Conservation (phyloP, 1,140 invertebrate genomes). For the Apis dorsata region DNA sequence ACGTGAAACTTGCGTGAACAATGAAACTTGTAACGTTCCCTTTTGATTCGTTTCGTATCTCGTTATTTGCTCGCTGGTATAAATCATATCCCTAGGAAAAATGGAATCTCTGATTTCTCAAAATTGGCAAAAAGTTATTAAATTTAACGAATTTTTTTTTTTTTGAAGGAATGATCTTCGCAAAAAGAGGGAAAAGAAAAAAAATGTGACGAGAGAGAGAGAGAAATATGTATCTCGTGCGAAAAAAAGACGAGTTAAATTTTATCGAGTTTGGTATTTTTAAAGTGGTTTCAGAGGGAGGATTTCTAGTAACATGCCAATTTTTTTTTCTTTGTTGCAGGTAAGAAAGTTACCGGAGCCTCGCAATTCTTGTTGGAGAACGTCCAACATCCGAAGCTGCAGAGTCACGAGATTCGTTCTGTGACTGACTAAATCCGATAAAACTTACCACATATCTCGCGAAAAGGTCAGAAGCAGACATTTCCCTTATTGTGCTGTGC, state of each 20-base stretch:
- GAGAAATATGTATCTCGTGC: no score
- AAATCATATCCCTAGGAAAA: not conserved
- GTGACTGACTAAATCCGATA: conserved; percentile 18
- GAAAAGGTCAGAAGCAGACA: conserved; percentile 17
- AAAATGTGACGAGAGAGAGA: no score
- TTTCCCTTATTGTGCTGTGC: conserved; percentile 7
- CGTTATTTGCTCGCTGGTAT: not conserved
- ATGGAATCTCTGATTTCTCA: not conserved
- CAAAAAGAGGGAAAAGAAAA: no score
- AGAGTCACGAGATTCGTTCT: conserved; percentile 8
- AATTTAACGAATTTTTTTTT: no score
- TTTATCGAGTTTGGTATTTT: no score
- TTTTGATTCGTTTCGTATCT: not conserved
- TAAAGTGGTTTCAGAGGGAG: not conserved
- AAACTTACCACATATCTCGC: conserved; percentile 8
- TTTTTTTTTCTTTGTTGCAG: not conserved
- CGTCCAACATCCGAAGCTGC: conserved; percentile 18
- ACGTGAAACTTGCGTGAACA: not conserved
- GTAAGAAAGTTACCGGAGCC: not conserved
- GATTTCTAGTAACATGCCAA: not conserved
- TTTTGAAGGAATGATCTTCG: no score
- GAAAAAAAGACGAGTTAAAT: no score
- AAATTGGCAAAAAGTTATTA: not conserved
- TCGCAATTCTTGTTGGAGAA: conserved; percentile 3
- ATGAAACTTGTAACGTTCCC: not conserved